Evolutionary conservation across 2,113 vertebrate species (phyloP).

Genomic region (Bagarius yarrelli): DNA sequence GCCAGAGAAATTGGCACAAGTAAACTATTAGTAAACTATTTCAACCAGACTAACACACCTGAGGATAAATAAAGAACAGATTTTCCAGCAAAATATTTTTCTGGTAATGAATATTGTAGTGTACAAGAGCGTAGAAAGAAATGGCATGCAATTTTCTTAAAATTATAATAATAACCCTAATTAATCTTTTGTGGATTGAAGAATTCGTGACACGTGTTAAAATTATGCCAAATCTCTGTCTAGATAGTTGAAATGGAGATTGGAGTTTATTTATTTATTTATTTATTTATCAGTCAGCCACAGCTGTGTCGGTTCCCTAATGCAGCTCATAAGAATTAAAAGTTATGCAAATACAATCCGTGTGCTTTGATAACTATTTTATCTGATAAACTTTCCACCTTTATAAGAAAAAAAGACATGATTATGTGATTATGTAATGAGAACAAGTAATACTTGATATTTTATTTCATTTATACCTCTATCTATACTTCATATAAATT

Average conservation of each 20-base stretch:
- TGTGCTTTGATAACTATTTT: conserved; percentile 14
- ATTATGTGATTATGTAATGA: conserved; percentile 10
- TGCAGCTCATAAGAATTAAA: background rate
- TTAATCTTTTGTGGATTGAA: conserved; percentile 33
- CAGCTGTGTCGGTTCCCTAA: conserved; percentile 22
- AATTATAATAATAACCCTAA: conserved; percentile 35
- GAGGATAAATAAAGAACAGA: conserved; percentile 6
- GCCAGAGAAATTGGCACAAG: conserved; percentile 18
- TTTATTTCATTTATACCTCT: background rate
- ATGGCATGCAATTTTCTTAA: conserved; percentile 22
- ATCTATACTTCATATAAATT: background rate
- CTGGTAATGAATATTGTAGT: conserved; percentile 43
- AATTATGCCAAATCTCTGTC: conserved; percentile 21
- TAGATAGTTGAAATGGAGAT: conserved; percentile 31
- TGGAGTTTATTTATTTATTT: background rate
- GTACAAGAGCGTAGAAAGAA: conserved; percentile 25
- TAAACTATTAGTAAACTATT: conserved; percentile 38
- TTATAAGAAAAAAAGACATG: background rate
- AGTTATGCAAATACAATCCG: conserved; percentile 2
- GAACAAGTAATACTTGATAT: background rate
- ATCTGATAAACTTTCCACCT: background rate
- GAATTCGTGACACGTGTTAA: conserved; percentile 20
- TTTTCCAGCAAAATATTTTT: conserved; percentile 45
- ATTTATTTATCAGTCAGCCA: background rate
- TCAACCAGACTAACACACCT: conserved; percentile 11